Evolutionary conservation across 2,888 invertebrate species (phyloP).

Genomic region (Griposia aprilina): DNA sequence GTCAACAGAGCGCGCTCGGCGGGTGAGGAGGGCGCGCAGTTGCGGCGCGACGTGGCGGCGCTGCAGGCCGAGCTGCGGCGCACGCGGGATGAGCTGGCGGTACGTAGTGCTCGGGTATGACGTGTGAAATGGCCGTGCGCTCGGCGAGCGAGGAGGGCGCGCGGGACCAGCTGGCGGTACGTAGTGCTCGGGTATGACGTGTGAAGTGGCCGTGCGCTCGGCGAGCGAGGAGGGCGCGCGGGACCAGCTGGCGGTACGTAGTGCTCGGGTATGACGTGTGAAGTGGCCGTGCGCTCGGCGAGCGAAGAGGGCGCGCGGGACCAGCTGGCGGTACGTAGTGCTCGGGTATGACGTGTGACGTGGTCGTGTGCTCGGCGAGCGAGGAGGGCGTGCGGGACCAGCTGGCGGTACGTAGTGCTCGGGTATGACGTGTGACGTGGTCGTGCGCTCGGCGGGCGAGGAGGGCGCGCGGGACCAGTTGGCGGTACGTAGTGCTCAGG

Average conservation of each 20-base stretch:
- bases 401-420: too few relatives aligned
- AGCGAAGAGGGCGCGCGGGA: not conserved
- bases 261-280: not conserved
- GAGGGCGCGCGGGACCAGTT: too few relatives aligned
- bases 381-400: not conserved
- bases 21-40: not conserved
- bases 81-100: conserved; percentile 17
- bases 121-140: too few relatives aligned
- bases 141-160: too few relatives aligned
- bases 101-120: too few relatives aligned
- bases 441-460: too few relatives aligned
- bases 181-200: too few relatives aligned
- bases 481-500: too few relatives aligned
- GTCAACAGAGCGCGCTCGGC: conserved; percentile 29
- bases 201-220: conserved; percentile 2
- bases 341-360: not conserved
- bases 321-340: conserved; percentile 20
- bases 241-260: conserved; percentile 25
- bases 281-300: not conserved
- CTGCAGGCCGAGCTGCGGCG: not conserved
- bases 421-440: too few relatives aligned
- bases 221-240: not conserved
- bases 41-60: conserved; percentile 1
- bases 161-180: too few relatives aligned
- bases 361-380: not conserved